phyloP scores from a whole-genome alignment of 2,797 vertebrate species.

The Notolabrus celidotus region DNA sequence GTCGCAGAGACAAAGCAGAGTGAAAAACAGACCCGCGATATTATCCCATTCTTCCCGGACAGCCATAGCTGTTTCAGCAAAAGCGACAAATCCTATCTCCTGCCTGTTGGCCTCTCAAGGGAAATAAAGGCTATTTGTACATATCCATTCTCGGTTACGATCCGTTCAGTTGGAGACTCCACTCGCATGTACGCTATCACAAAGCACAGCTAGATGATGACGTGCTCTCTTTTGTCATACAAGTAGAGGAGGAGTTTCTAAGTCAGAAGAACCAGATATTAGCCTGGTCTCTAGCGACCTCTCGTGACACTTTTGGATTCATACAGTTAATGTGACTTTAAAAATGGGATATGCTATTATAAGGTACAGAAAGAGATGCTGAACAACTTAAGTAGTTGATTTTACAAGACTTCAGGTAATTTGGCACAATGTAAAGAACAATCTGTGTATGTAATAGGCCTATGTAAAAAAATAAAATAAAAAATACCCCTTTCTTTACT shows the following conservation, averaged over 20 bases:
- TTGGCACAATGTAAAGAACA: not conserved
- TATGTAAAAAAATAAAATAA: too few species aligned
- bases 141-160: constrained; percentile 4
- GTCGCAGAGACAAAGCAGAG: constrained; percentile 72
- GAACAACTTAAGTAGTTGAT: not conserved
- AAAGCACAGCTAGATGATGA: constrained; percentile 56
- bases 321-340: not conserved
- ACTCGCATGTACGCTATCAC: constrained; percentile 40
- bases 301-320: constrained; percentile 34
- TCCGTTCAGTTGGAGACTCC: not conserved
- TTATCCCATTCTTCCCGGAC: constrained; percentile 35
- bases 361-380: accelerated
- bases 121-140: not conserved
- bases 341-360: accelerated
- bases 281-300: constrained; percentile 71
- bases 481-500: too few species aligned
- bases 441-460: accelerated
- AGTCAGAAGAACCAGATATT: not conserved
- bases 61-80: constrained; percentile 50
- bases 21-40: constrained; percentile 51
- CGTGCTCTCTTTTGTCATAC: constrained; percentile 40
- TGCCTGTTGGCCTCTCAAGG: not conserved
- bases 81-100: not conserved
- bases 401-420: not conserved
- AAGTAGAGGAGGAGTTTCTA: constrained; percentile 42